Base-by-base conservation (phyloP, 2,113 vertebrate genomes). In the Phalacrocorax carbo region DNA sequence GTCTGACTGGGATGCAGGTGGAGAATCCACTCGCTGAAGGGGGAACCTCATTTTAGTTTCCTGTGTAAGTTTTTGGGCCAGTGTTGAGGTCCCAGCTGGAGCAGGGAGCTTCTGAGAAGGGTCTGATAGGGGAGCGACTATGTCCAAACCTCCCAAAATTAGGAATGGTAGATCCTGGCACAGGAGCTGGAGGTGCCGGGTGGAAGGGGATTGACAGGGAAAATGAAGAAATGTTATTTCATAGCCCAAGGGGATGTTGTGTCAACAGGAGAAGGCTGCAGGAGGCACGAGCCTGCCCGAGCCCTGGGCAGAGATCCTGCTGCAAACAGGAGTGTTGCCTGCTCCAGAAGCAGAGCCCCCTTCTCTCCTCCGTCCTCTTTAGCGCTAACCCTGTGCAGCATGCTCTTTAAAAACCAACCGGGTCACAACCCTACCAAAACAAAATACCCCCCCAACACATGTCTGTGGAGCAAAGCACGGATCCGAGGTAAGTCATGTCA, bases 401-500 rank as follows among this genome's bases (percentile, higher is more conserved):
- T 4, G 2, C 17, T 89, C 20, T 16, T n/a, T n/a, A 12, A 65
- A 76, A 86, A 18, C 2, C 4, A 86, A 15, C 34, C 25, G 13
- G 23, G 9, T 62, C 20, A 44, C 36, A 52, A 34, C 13, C 15
- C 25, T 42, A 27, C 32, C 5, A 0, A 80, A 68, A 22, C 29
- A n/a, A 80, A 72, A 72, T 8, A 12, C 13, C 4, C 34, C 23
- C 10, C 22, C 19, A n/a, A 60, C 5, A 22, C 7, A 3, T 1
- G 2, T 17, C 68, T 15, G 9, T 49, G 55, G 11, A 66, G 54
- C 2, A 17, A 42, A 70, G 9, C 21, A 40, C 23, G 52, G 27
- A 32, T 10, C 51, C 51, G 13, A 13, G 25, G 9, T 48, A 51
- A 71, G 48, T 25, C 38, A 15, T 1, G 0, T 5, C 2, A 4